Evolutionary conservation across 2,797 vertebrate species (phyloP).

Genomic region (Ambastaia sidthimunki): DNA sequence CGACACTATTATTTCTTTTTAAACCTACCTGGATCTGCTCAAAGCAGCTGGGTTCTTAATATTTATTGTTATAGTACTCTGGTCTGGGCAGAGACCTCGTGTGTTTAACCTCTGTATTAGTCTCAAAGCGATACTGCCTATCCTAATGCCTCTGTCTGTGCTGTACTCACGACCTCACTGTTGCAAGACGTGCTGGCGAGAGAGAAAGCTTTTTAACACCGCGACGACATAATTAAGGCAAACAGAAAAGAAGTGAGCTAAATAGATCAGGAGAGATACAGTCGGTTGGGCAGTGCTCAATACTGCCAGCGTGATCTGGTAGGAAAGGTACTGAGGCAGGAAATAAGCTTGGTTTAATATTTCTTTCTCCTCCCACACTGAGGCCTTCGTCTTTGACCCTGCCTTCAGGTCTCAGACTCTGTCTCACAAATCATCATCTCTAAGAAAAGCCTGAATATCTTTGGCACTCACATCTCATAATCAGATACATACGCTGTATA

Average conservation of each 20-base stretch:
- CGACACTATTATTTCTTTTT: not conserved
- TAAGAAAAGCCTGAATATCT: not conserved
- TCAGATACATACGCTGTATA: not conserved
- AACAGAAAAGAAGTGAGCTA: not conserved
- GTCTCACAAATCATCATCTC: not conserved
- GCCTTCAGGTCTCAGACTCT: slow-evolving; percentile 18
- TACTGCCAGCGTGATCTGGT: slow-evolving; percentile 3
- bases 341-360: slow-evolving; percentile 13
- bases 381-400: slow-evolving; percentile 1
- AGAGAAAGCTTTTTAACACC: not conserved
- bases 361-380: not conserved
- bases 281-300: slow-evolving; percentile 6
- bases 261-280: slow-evolving; percentile 13
- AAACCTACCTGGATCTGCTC: not conserved
- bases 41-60: not conserved
- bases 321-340: not conserved
- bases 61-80: slow-evolving; percentile 26
- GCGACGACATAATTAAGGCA: slow-evolving; percentile 19
- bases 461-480: not conserved
- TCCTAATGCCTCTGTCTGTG: slow-evolving; percentile 9
- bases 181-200: not conserved
- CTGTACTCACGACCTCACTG: not conserved
- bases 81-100: not conserved
- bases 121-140: not conserved
- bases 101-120: not conserved